phyloP scores from a whole-genome alignment of 2,113 vertebrate genomes.

The Morone saxatilis region DNA sequence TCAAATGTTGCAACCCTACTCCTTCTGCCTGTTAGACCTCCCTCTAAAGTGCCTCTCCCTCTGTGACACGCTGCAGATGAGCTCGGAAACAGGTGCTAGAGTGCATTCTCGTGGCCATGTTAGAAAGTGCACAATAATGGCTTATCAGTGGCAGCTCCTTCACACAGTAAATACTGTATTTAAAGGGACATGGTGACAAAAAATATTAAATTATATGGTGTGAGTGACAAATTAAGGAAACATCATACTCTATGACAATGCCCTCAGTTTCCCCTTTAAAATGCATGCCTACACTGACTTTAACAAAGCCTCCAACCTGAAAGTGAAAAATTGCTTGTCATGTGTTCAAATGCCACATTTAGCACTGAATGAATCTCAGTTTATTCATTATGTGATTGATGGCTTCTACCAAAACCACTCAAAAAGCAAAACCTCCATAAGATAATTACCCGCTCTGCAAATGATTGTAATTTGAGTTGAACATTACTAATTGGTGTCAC shows the following conservation, averaged over 20 bases:
- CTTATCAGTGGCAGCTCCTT: background rate
- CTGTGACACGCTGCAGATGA: background rate
- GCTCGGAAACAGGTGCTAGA: slow-evolving; percentile 37
- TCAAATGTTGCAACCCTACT: slow-evolving; percentile 27
- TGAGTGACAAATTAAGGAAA: background rate
- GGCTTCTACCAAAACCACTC: slow-evolving; percentile 32
- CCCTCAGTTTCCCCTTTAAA: background rate
- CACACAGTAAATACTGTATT: background rate
- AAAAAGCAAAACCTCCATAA: slow-evolving; percentile 36
- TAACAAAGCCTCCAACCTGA: background rate
- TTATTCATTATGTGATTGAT: slow-evolving; percentile 41
- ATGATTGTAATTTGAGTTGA: slow-evolving; percentile 66
- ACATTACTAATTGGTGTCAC: slow-evolving; percentile 71
- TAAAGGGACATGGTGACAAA: background rate
- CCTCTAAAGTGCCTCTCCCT: slow-evolving; percentile 4
- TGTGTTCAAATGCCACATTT: slow-evolving; percentile 2
- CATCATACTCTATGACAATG: background rate
- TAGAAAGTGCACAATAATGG: background rate
- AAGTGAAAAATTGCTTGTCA: background rate
- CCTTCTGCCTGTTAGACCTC: slow-evolving; percentile 23
- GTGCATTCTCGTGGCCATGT: slow-evolving; percentile 46
- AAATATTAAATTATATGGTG: background rate
- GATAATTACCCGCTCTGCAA: slow-evolving; percentile 54
- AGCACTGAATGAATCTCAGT: slow-evolving; percentile 25
- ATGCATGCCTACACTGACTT: too few species aligned